Evolutionary conservation across 2,797 vertebrate species (phyloP).

Genomic region (Scolopax rusticola): DNA sequence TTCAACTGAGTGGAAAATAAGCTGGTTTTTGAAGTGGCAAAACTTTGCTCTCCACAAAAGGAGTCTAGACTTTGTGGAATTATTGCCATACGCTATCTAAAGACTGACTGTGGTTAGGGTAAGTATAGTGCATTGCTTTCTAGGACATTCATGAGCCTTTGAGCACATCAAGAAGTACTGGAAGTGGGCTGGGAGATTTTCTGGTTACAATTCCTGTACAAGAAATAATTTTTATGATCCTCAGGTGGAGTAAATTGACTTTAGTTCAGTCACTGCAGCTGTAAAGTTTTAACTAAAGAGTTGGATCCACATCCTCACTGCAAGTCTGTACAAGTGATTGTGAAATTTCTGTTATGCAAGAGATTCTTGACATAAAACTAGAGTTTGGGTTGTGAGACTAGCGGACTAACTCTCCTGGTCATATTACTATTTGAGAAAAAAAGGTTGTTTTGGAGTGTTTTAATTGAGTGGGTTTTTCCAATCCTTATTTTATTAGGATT

Average conservation of each 20-base stretch:
- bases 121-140: background rate
- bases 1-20: background rate
- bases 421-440: background rate
- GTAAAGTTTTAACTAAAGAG: background rate
- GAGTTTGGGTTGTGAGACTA: background rate
- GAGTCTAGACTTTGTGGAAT: background rate
- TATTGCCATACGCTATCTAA: background rate
- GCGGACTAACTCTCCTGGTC: background rate
- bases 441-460: background rate
- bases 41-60: background rate
- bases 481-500: constrained; percentile 59
- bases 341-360: background rate
- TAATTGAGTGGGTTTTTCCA: background rate
- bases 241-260: background rate
- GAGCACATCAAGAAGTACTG: background rate
- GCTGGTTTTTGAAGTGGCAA: background rate
- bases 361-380: background rate
- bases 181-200: background rate
- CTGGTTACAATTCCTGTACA: background rate
- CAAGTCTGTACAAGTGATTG: background rate
- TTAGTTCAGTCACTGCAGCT: background rate
- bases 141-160: background rate
- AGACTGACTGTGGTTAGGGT: background rate
- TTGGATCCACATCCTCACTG: background rate
- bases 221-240: background rate